Evolutionary conservation across 2,888 invertebrate species (phyloP).

Genomic region (Ornithoptera alexandrae): DNA sequence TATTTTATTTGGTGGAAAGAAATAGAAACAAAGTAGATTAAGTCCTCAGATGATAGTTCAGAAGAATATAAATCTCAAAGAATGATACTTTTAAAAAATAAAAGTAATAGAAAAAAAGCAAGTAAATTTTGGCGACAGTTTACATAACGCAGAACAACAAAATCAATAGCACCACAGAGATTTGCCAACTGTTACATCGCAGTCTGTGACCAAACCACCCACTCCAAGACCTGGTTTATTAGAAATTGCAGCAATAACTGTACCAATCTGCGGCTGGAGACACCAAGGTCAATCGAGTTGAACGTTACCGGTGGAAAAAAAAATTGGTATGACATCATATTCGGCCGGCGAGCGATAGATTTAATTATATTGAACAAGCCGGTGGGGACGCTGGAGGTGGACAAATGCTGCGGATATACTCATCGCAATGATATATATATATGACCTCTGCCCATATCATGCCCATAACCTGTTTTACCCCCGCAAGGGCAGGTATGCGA

Average conservation of each 20-base stretch:
- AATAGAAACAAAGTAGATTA: too few relatives aligned
- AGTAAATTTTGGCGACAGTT: background rate
- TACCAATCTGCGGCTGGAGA: conserved; percentile 45
- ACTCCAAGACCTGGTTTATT: conserved; percentile 43
- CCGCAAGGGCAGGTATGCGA: too few relatives aligned
- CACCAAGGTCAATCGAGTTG: conserved; percentile 54
- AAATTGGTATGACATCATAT: conserved; percentile 48
- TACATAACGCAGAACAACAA: conserved; percentile 9
- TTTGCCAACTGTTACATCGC: conserved; percentile 18
- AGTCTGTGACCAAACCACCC: conserved; percentile 39
- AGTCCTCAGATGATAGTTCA: too few relatives aligned
- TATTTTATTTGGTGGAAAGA: too few relatives aligned
- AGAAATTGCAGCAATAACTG: conserved; percentile 49
- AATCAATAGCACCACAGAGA: conserved; percentile 8
- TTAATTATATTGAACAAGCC: conserved; percentile 32
- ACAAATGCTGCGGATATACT: background rate
- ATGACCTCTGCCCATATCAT: too few relatives aligned
- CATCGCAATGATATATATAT: too few relatives aligned
- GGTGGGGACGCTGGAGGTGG: conserved; percentile 9
- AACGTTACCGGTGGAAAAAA: conserved; percentile 34
- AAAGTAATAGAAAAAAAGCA: background rate
- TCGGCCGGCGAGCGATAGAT: conserved; percentile 31
- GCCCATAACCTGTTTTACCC: too few relatives aligned
- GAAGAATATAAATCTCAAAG: too few relatives aligned
- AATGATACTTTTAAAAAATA: background rate